A percentile compares a stretch with the other conserved stretches of the same genome.
Evolutionary conservation across 2,113 vertebrate genomes (phyloP).

Genomic region (Xenopus borealis): DNA sequence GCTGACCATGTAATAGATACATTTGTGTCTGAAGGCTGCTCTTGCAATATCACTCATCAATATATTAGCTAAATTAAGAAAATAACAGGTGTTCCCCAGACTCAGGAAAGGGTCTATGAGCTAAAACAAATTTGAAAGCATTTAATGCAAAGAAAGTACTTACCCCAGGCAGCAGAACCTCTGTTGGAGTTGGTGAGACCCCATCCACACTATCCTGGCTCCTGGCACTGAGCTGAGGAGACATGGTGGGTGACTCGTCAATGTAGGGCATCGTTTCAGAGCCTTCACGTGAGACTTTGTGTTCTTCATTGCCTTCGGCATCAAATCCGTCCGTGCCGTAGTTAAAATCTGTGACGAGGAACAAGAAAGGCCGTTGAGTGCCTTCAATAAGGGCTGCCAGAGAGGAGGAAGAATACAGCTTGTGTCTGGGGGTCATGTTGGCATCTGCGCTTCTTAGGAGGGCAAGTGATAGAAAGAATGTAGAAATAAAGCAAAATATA

Average conservation of each 20-base stretch:
- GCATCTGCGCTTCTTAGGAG: slow-evolving; percentile 28
- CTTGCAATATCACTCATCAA: too few relatives aligned
- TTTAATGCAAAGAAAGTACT: slow-evolving; percentile 46
- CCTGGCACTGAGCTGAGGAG: slow-evolving; percentile 86
- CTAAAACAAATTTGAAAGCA: neutral
- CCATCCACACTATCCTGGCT: slow-evolving; percentile 73
- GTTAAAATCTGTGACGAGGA: slow-evolving; percentile 84
- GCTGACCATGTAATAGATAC: neutral
- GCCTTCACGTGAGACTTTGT: slow-evolving; percentile 83
- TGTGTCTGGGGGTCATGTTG: slow-evolving; percentile 5
- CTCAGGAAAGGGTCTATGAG: neutral
- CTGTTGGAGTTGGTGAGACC: slow-evolving; percentile 76
- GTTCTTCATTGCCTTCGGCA: slow-evolving; percentile 87
- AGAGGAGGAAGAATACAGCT: slow-evolving; percentile 42
- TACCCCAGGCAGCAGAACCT: slow-evolving; percentile 81
- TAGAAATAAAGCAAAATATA: neutral
- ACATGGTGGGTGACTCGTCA: slow-evolving; percentile 97
- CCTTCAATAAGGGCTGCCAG: slow-evolving; percentile 57
- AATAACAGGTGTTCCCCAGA: neutral
- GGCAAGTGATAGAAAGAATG: neutral
- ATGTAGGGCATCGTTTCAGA: slow-evolving; percentile 96
- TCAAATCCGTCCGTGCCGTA: slow-evolving; percentile 95
- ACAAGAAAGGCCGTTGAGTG: slow-evolving; percentile 62
- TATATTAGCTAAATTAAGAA: too few relatives aligned
- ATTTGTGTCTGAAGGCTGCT: too few relatives aligned